Evolutionary conservation across 2,113 vertebrate species (phyloP), one percentile per base, ranked within the genome.

Genomic region (Hydrolagus affinis): DNA sequence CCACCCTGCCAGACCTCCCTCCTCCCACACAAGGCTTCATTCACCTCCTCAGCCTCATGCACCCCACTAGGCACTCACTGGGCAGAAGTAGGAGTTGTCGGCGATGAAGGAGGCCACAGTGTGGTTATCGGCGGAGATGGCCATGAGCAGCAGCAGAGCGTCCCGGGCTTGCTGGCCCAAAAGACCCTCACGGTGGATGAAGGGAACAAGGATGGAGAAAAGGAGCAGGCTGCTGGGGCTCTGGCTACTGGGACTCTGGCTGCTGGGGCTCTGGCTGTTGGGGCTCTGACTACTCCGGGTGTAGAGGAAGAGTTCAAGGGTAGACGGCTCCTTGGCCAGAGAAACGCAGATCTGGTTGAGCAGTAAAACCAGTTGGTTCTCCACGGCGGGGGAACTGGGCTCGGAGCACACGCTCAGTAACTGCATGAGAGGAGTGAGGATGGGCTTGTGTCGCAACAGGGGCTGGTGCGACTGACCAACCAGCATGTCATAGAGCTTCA

Each of bases 1-100:
- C 9, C 14, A 10, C 11, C 14, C 6, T 32, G 7, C 15, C 11
- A 9, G 15, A n/a, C 10, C 19, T 0, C 74, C 32, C 21, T 3
- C 6, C 21, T 10, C 44, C 12, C 11, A 30, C 15, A 21, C 69
- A 15, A 19, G 8, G 0, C 17, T n/a, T 7, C 15, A 70, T 4
- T 21, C 2, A 17, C 19, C 69, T 21, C 15, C 0, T 1, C 32
- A 28, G 19, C 9, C 44, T 4, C 19, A 4, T 0, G 17, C 32
- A 6, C 56, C 21, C 74, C 21, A 2, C 76, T 21, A n/a, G 28
- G 85, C 86, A 86, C 94, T 87, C 89, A 99, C 97, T 88, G 97
- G 97, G 89, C 97, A 99, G 93, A 99, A 99, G 94, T 98, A 98
- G 88, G 97, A 98, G 91, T 97, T 96, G 89, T 98, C 96, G 0